A percentile compares a stretch with the other conserved stretches of the same genome.
Conservation (phyloP, 2,113 vertebrate genomes). For the Tragelaphus buxtoni region DNA sequence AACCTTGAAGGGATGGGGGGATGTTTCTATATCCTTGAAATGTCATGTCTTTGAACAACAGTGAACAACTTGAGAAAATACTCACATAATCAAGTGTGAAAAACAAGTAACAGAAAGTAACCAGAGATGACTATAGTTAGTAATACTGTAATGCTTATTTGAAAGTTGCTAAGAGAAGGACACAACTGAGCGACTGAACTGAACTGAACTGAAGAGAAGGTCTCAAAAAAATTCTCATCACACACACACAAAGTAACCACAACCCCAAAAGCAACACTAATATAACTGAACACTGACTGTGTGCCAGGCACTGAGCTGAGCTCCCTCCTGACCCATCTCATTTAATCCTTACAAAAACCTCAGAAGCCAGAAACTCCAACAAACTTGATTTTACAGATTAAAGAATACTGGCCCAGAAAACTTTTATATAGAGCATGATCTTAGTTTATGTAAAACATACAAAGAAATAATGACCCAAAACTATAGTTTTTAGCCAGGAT, state of each 20-base stretch:
- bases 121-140: neutral
- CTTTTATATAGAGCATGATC: neutral
- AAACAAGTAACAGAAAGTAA: neutral
- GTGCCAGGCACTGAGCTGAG: neutral
- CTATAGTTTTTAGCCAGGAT: neutral
- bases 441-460: neutral
- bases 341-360: neutral
- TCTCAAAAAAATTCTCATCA: neutral
- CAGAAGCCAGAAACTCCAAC: neutral
- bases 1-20: neutral
- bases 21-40: neutral
- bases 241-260: neutral
- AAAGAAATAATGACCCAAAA: neutral
- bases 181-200: no score
- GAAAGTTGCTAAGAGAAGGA: neutral
- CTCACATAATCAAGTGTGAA: neutral
- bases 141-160: neutral
- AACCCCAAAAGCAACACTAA: neutral
- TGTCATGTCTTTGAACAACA: neutral
- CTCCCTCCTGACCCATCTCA: neutral
- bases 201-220: neutral
- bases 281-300: neutral
- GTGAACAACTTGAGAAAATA: neutral
- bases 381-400: neutral
- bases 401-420: neutral